Evolutionary conservation across 2,888 invertebrate genomes (phyloP), one percentile per base, ranked within the genome.

Genomic region (Eristalinus sepulchralis): DNA sequence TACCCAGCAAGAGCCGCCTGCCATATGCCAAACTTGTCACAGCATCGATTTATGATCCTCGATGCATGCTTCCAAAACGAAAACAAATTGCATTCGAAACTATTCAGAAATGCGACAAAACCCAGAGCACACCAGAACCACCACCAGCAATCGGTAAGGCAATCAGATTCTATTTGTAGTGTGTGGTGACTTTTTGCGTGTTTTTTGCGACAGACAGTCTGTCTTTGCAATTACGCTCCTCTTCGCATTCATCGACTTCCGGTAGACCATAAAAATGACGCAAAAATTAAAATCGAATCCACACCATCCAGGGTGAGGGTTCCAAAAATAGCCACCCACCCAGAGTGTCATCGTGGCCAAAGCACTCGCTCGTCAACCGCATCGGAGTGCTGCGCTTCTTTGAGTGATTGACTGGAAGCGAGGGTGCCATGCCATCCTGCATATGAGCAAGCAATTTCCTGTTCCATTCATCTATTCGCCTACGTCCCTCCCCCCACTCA

Each of bases 371-470:
- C 78, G 33, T 62, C 71, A 57, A 13, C n/a, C 6, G 13, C 47
- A 47, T 60, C 39, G 39, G 39, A 39, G 63, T 62, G 66, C 66
- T 3, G 27, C 64, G 64, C 77, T 62, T 55, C 53, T 33, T 20
- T 13, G 62, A 59, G 67, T 82, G 82, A 82, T 73, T 86, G 82
- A 71, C 85, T 82, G 33, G 34, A 68, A 33, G 70, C 68, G 60
- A 70, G 68, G 64, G 77, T 75, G 55, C 72, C 71, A 73, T 62
- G 55, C 17, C 68, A 55, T 62, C 53, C 57, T 57, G 75, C 83
- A 79, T 83, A 70, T 71, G 73, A 75, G 86, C 79, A 63, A 67
- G 75, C 83, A 86, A 86, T 83, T 86, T 86, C 86, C 86, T 83
- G 83, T 76, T 79, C 64, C 82, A 78, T 82, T 81, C 82, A 82